Conservation (phyloP, 2,113 vertebrate species). For the Charadrius vociferus region DNA sequence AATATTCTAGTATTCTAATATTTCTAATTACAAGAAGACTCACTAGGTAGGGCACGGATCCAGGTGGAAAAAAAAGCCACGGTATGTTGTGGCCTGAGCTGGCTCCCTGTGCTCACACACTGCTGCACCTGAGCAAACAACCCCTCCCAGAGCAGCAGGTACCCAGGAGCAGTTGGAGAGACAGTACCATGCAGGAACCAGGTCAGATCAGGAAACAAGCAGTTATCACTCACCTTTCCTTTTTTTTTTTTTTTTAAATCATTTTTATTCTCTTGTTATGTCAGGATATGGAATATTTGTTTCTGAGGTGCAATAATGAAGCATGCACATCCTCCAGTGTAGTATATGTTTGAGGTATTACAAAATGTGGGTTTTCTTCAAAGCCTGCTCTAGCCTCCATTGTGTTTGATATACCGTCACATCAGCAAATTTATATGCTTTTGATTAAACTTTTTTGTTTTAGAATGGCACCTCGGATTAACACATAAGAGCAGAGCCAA, state of each 20-base stretch:
- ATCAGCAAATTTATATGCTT: conserved; percentile 21
- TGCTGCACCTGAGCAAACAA: background rate
- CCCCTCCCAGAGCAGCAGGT: background rate
- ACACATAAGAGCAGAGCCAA: conserved; percentile 15
- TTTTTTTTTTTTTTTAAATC: background rate
- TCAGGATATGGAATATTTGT: background rate
- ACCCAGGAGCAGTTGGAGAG: background rate
- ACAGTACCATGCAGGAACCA: background rate
- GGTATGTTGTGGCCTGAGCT: background rate
- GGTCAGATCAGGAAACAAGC: background rate
- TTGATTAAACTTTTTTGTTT: conserved; percentile 19
- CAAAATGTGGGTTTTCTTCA: background rate
- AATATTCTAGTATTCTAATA: background rate
- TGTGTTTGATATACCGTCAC: background rate
- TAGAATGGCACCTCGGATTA: conserved; percentile 13
- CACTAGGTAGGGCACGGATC: background rate
- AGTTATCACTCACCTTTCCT: background rate
- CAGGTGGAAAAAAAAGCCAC: background rate
- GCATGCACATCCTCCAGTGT: background rate
- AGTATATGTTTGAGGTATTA: background rate
- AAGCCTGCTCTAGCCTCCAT: background rate
- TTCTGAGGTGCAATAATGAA: background rate
- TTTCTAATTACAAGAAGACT: background rate
- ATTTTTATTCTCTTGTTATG: background rate
- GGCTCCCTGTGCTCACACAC: background rate